Evolutionary conservation across 1,140 invertebrate genomes (phyloP), one percentile per base, ranked within the genome.

Genomic region (Drosophila equinoxialis): DNA sequence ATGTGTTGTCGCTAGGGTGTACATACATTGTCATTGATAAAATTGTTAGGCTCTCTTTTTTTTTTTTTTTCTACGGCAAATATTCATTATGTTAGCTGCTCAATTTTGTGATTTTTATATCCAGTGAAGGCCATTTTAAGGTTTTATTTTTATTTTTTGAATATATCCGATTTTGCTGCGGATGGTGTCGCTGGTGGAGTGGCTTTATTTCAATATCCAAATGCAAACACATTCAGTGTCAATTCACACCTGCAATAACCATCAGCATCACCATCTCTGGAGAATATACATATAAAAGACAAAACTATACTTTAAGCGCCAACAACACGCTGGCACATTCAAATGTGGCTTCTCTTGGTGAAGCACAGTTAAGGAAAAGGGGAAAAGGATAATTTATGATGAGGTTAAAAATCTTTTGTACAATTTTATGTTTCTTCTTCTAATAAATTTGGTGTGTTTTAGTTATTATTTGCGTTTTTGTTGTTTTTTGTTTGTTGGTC

Each of bases 111-210:
- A 80, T 80, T 89, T 86, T 87, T 87, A 87, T 87, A 68, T 77
- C 84, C 84, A 89, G 89, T 87, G 84, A 87, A 87, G 84, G 84
- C 80, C 86, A 84, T 78, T 84, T 87, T 51, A 74, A 79, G 65
- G 77, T 87, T 82, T 87, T 89, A 84, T 83, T 65, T 83, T 64
- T 64, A 71, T 76, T 70, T 0, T 30, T 30, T 30, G 6, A 6
- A 70, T 72, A 58, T 71, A 37, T 66, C 20, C 59, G 17, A 6
- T 37, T 60, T 64, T 39, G 64, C 59, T 61, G 61, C 42, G 55
- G 65, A 66, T 67, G 61, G 58, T 68, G 58, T 33, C 59, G 65
- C 71, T 64, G 57, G 48, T 70, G 63, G 48, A 54, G 3, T n/a
- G 48, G 57, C 20, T 63, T 67, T 71, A 59, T 64, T 23, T 11